phyloP scores from a whole-genome alignment of 1,140 invertebrate genomes.

The Pachypsylla venusta region DNA sequence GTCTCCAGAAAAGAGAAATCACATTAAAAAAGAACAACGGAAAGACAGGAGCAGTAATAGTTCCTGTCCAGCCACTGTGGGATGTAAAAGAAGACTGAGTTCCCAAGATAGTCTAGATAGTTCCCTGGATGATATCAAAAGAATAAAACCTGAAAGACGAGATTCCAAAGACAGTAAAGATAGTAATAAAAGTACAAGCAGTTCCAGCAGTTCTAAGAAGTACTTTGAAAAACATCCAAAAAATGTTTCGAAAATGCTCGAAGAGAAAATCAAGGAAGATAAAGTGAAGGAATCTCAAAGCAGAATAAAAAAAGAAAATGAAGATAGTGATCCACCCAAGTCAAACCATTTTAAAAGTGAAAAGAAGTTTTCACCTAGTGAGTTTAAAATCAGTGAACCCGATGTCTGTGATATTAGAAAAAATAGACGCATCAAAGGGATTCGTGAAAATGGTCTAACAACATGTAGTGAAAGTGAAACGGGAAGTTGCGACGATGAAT shows the following conservation, averaged over 20 bases:
- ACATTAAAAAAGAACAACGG: slow-evolving; percentile 30
- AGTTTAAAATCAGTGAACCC: slow-evolving; percentile 30
- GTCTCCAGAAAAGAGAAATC: background rate
- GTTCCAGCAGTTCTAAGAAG: slow-evolving; percentile 13
- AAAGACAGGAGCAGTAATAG: slow-evolving; percentile 20
- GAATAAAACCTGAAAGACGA: slow-evolving; percentile 46
- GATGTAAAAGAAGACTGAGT: slow-evolving; percentile 54
- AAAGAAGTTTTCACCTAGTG: background rate
- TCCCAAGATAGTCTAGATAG: slow-evolving; percentile 53
- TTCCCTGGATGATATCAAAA: slow-evolving; percentile 49
- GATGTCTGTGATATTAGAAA: slow-evolving; percentile 29
- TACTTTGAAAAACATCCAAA: slow-evolving; percentile 30
- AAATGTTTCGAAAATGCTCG: slow-evolving; percentile 35
- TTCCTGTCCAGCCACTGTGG: slow-evolving; percentile 40
- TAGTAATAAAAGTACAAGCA: slow-evolving; percentile 17
- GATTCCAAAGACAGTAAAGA: slow-evolving; percentile 50
- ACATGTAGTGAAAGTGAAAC: slow-evolving; percentile 21
- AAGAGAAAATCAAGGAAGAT: slow-evolving; percentile 39
- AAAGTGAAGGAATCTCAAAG: slow-evolving; percentile 30
- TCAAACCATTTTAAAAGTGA: background rate
- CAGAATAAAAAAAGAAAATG: slow-evolving; percentile 20
- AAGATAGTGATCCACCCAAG: background rate
- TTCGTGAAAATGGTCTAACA: slow-evolving; percentile 16
- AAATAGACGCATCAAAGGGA: slow-evolving; percentile 16
- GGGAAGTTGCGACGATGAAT: slow-evolving; percentile 41